phyloP scores from a whole-genome alignment of 2,888 invertebrate genomes.

The Cenopis cana region DNA sequence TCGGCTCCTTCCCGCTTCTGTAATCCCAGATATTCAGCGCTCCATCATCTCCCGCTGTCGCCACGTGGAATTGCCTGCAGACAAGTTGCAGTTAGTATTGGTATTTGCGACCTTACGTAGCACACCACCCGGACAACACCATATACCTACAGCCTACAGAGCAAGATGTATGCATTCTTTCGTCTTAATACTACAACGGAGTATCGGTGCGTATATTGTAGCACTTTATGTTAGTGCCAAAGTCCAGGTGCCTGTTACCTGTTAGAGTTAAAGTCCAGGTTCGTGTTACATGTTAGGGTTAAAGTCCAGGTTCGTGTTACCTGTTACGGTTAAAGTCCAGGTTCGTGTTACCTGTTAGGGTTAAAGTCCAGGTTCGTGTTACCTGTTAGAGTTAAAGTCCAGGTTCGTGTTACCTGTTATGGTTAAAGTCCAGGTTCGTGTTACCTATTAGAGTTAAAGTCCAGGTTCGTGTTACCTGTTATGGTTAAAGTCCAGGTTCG shows the following conservation, averaged over 20 bases:
- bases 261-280: no score
- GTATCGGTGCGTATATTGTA: no score
- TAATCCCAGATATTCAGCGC: constrained; percentile 98
- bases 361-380: constrained; percentile 88
- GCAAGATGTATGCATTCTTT: no score
- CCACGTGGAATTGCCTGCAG: constrained; percentile 92
- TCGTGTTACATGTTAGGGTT: no score
- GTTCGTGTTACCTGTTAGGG: constrained; percentile 89
- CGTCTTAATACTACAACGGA: no score
- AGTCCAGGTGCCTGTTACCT: no score
- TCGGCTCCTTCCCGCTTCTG: constrained; percentile 91
- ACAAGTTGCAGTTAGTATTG: constrained; percentile 85
- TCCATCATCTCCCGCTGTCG: constrained; percentile 98
- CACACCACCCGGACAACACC: no score
- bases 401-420: constrained; percentile 88
- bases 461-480: constrained; percentile 88
- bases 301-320: no score
- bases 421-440: constrained; percentile 98
- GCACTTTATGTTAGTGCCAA: no score
- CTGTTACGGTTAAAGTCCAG: no score
- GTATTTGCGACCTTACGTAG: no score
- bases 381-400: constrained; percentile 96
- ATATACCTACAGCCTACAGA: no score
- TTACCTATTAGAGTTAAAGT: constrained; percentile 88
- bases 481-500: constrained; percentile 99